Evolutionary conservation across 1,140 invertebrate species (phyloP), one percentile per base, ranked within the genome.

Genomic region (Diorhabda elongata): DNA sequence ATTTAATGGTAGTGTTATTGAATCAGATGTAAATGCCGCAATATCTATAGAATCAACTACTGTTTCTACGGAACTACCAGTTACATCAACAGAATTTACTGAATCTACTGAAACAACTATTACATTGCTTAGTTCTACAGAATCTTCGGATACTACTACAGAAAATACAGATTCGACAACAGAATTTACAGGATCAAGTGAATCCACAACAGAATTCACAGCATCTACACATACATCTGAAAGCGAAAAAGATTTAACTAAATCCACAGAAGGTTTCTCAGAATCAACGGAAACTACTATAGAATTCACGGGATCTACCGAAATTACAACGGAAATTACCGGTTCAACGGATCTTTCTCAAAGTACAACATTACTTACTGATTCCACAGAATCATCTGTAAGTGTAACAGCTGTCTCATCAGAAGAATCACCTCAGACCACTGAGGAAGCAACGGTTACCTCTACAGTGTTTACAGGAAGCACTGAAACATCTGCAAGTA

Each of bases 141-240:
- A 52, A 52, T 6, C 47, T 42, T 69, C 70, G 52, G 67, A 69
- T 43, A 66, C 62, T 61, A 69, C 67, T n/a, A 69, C 67, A 42
- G 47, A 52, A 52, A 8, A 52, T 52, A 52, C 47, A 11, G 11
- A 11, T 11, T 11, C 11, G 11, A 11, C 11, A 11, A 11, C 11
- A 8, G 47, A n/a, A 52, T 52, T n/a, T 8, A 52, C 47, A 8
- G 47, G 26, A 26, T 26, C 26, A 26, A 26, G 26, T 52, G 4
- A 52, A 4, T 52, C 47, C 2, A 52, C 47, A 3, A 52, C 47
- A 52, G 72, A 73, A 7, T 58, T 42, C 61, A 64, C 65, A 2
- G 70, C 67, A 4, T 69, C 64, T 61, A 74, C 66, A 61, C 70
- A 52, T 3, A n/a, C 47, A 3, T n/a, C 47, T 52, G 47, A 52